Conservation (phyloP, 2,113 vertebrate species). For the Corythornis vintsioides region DNA sequence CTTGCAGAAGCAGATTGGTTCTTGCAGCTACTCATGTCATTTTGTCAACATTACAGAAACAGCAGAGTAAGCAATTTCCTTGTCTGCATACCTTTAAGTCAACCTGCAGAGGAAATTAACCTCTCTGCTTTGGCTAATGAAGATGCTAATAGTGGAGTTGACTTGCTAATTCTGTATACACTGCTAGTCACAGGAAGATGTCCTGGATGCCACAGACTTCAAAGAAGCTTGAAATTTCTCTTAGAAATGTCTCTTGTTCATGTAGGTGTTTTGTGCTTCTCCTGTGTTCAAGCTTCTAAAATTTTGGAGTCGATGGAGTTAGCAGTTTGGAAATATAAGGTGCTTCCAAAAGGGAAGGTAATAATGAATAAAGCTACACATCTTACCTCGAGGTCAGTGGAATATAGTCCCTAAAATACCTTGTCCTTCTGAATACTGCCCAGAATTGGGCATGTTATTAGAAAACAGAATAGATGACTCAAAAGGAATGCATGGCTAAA, state of each 20-base stretch:
- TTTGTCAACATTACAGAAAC: neutral
- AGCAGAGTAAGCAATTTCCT: neutral
- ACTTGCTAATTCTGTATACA: neutral
- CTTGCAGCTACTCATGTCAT: neutral
- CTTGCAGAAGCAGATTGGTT: neutral
- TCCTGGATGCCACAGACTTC: neutral
- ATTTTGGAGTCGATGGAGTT: neutral
- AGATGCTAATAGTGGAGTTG: neutral
- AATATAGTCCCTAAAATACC: neutral
- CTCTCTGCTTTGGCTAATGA: neutral
- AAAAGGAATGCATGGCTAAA: neutral
- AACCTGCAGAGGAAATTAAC: neutral
- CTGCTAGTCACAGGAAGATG: neutral
- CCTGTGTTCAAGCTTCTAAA: neutral
- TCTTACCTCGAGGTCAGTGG: neutral
- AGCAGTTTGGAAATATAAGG: neutral
- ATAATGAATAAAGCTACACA: neutral
- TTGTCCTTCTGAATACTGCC: neutral
- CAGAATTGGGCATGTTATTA: neutral
- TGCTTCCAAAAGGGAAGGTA: neutral
- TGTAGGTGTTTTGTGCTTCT: neutral
- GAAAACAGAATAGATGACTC: constrained; percentile 1
- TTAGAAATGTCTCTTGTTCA: neutral
- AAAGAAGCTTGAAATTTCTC: neutral
- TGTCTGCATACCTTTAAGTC: neutral